Conservation (phyloP, 2,113 vertebrate species). For the Tragelaphus buxtoni region DNA sequence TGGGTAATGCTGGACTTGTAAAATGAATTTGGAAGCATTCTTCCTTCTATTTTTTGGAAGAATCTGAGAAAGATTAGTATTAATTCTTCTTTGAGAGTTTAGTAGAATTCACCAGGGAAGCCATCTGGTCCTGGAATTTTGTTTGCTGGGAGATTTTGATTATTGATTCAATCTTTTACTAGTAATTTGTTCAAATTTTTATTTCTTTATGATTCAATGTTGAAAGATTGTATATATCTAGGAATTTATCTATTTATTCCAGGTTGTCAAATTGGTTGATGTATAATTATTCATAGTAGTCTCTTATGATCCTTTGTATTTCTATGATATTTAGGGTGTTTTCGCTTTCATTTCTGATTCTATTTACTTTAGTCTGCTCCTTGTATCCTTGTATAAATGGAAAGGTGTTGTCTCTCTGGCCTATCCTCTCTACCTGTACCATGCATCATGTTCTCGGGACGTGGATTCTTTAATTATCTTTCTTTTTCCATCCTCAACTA, state of each 20-base stretch:
- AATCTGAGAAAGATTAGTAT: not conserved
- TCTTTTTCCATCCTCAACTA: not conserved
- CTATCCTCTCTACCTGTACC: not conserved
- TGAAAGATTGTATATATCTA: not conserved
- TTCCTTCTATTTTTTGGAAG: not conserved
- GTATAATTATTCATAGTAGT: not conserved
- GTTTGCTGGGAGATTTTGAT: not conserved
- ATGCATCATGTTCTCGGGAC: not conserved
- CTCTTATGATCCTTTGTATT: not conserved
- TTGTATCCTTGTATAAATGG: not conserved
- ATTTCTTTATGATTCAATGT: not conserved
- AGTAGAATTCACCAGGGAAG: not conserved
- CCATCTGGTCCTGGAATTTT: not conserved
- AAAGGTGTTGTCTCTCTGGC: not conserved
- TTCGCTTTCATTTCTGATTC: not conserved
- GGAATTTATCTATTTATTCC: not conserved
- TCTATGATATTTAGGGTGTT: not conserved
- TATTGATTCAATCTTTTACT: not conserved
- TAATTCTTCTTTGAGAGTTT: not conserved
- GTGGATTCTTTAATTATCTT: not conserved
- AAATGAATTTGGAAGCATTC: not conserved
- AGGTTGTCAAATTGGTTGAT: not conserved
- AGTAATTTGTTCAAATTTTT: not conserved
- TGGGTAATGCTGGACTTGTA: not conserved
- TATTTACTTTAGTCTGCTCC: not conserved